Percentiles rank a stretch among this genome's conserved stretches.
Evolutionary conservation across 2,888 invertebrate species (phyloP).

Genomic region (Erebia palarica): DNA sequence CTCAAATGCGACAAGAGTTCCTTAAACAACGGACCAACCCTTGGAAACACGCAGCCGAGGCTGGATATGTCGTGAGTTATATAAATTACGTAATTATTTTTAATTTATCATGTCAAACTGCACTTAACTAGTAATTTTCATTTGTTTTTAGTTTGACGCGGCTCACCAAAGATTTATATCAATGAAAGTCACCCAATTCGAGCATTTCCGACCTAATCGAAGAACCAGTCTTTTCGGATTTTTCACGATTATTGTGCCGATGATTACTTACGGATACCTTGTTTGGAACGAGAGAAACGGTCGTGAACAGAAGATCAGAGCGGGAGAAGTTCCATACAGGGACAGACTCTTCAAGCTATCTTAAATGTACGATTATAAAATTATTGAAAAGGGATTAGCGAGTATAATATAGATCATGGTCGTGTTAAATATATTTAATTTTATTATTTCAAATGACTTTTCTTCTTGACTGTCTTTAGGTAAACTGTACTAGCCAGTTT

Average conservation of each 20-base stretch:
- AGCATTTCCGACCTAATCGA: constrained; percentile 86
- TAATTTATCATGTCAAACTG: constrained; percentile 21
- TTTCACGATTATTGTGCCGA: constrained; percentile 79
- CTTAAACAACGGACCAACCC: constrained; percentile 88
- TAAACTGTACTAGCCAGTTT: constrained; percentile 20
- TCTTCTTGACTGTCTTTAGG: constrained; percentile 33
- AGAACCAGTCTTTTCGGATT: constrained; percentile 80
- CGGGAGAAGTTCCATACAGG: constrained; percentile 88
- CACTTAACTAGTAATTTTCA: constrained; percentile 15
- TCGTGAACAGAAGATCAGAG: constrained; percentile 83
- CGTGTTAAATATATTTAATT: constrained; percentile 34
- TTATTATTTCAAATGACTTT: constrained; percentile 33
- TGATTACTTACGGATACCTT: constrained; percentile 76
- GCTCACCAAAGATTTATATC: constrained; percentile 88
- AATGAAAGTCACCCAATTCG: constrained; percentile 85
- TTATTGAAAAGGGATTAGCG: constrained; percentile 25
- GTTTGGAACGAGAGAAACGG: constrained; percentile 77
- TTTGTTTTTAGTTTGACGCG: constrained; percentile 89
- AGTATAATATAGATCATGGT: constrained; percentile 32
- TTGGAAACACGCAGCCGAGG: constrained; percentile 85
- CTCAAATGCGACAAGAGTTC: constrained; percentile 86
- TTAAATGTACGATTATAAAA: constrained; percentile 35
- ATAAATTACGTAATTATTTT: constrained; percentile 72
- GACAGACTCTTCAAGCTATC: constrained; percentile 82
- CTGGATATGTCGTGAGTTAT: constrained; percentile 88